Base-by-base conservation (phyloP, 2,888 invertebrate species). In the Xestia sexstrigata region DNA sequence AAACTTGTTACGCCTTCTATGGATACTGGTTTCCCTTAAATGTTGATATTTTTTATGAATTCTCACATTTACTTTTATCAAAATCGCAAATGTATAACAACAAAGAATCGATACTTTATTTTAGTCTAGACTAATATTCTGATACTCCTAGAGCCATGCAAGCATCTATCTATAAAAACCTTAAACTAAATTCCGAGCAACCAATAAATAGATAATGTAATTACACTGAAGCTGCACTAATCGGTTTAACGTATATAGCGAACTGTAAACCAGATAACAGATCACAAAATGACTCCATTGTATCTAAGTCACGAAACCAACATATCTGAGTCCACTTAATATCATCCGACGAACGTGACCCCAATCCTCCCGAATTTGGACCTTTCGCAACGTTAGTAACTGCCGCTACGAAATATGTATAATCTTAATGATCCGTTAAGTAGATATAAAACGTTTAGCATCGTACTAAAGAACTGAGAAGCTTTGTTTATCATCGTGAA, bases 261-360 rank as follows among this genome's bases (percentile, higher is more conserved):
- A 70, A 71, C 67, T 62, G 69, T 63, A 67, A 77, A 81, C 67
- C 35, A 67, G 80, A 88, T 87, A 88, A 76, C 55, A 49, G 78
- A 80, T 78, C 77, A 70, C 67, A 80, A 78, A 88, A 79, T 75
- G 66, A 66, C 67, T 82, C 69, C 79, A 85, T 83, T 85, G 79
- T 84, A 75, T 79, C 78, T 68, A 89, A 94, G 95, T 95, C 96
- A 96, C 95, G 95, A 94, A 94, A 92, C 92, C 92, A 89, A 90
- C 92, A 93, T 95, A 93, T 92, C 93, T 91, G 90, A 90, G 92
- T 92, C 92, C 92, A 93, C 92, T 93, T 93, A 92, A 92, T 94
- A 93, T 93, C 93, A 95, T 95, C 92, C 91, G 87, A 91, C 88
- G 92, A 92, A 95, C 96, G 96, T 96, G 95, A 94, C 93, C 95